Base-by-base conservation (phyloP, 1,140 invertebrate genomes). In the Rhopalosiphum padi region DNA sequence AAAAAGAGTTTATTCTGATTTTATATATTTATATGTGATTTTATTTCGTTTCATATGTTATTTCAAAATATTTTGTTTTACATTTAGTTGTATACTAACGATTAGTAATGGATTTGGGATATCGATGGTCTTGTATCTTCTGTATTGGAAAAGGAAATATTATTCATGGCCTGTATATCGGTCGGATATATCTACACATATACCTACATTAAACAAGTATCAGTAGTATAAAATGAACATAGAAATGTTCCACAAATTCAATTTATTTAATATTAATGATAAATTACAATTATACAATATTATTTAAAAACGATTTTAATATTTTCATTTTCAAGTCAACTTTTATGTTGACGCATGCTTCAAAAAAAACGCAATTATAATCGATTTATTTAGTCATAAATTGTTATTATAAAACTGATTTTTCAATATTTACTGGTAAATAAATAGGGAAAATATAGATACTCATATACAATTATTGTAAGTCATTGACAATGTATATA, bases 21-120 rank as follows among this genome's bases (percentile, higher is more conserved):
- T 35, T 46, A 86, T 35, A 43, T 43, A 30, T 30, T 18, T 41
- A 30, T 43, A 30, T 43, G 25, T 0, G 25, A 15, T 15, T 77
- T 77, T 21, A 77, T 46, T 30, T 86, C 30, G 11, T 43, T 43
- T 30, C 11, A 25, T 43, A 85, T 41, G 37, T 85, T 41, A 2
- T 85, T 85, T n/a, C 30, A n/a, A 86, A 86, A n/a, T 48, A 48
- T 87, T 87, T 87, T n/a, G 43, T 87, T 87, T 89, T 87, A 48
- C 30, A 88, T 51, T 48, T 48, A 22, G 15, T 46, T 35, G 46
- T 41, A 8, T n/a, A 21, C 7, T 51, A 46, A 37, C 35, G 87
- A 89, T 53, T 89, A 89, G 21, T 92, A 92, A 92, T 92, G 77
- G n/a, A 41, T 77, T n/a, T 77, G 48, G 41, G 82, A 68, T 53